These are phyloP conservation scores for Liopterus haemorrhoidalis DNA, from an alignment of 2,888 invertebrate species.

Conservation along the genomic window DNA sequence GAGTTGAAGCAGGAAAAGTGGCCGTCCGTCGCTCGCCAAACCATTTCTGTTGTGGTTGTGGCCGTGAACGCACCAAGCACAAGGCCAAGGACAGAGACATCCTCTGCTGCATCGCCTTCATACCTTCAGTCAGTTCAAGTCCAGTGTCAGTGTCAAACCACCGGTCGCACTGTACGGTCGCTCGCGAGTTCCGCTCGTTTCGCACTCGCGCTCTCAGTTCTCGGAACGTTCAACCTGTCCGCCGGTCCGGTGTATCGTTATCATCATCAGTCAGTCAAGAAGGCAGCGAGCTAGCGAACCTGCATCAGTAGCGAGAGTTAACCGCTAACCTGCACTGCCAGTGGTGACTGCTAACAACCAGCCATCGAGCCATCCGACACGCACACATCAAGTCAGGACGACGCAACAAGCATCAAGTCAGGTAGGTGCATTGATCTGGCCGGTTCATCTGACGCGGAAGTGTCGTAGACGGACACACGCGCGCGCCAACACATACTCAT, in stretches of 20 bases:
- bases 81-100: slow-evolving; percentile 2
- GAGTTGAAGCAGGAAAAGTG: slow-evolving; percentile 44
- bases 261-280: background rate
- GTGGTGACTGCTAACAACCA: no score
- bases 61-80: slow-evolving; percentile 44
- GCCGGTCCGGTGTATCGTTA: slow-evolving; percentile 1
- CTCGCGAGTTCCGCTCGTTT: background rate
- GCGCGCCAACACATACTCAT: background rate
- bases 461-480: slow-evolving; percentile 7
- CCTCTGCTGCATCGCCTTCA: no score
- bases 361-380: no score
- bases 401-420: no score
- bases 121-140: slow-evolving; percentile 30
- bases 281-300: no score
- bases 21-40: slow-evolving; percentile 45
- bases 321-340: no score
- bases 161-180: background rate
- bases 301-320: slow-evolving; percentile 3
- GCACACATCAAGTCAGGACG: no score
- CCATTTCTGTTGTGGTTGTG: slow-evolving; percentile 47
- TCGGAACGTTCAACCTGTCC: slow-evolving; percentile 5
- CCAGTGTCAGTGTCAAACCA: slow-evolving; percentile 41
- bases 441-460: slow-evolving; percentile 14
- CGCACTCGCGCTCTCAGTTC: background rate
- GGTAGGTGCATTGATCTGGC: slow-evolving; percentile 32